Evolutionary conservation across 2,113 vertebrate species (phyloP).

Genomic region (Sturnira hondurensis): DNA sequence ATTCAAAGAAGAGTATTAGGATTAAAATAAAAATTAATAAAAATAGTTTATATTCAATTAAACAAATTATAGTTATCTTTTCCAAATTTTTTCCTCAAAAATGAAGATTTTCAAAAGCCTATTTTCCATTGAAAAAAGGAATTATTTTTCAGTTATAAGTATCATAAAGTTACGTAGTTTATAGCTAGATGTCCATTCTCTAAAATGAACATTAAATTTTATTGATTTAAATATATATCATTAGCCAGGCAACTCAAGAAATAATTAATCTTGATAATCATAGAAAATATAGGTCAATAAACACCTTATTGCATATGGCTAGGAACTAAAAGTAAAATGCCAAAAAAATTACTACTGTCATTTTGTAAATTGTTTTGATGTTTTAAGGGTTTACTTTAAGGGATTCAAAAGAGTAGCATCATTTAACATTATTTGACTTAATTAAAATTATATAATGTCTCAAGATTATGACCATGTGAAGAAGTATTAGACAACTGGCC

Average conservation of each 20-base stretch:
- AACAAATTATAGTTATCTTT: not conserved
- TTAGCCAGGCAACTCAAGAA: not conserved
- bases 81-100: not conserved
- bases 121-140: not conserved
- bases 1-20: not conserved
- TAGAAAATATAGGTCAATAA: conserved; percentile 29
- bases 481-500: not conserved
- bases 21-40: not conserved
- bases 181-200: not conserved
- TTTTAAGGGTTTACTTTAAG: not conserved
- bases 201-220: conserved; percentile 15
- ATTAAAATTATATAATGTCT: not conserved
- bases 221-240: not conserved
- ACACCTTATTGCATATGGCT: not conserved
- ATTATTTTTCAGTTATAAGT: not conserved
- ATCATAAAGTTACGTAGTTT: conserved; percentile 18
- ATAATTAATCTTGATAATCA: conserved; percentile 40
- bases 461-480: not conserved
- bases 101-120: not conserved
- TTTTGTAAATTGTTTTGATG: not conserved
- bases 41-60: not conserved
- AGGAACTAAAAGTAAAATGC: not conserved
- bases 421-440: not conserved
- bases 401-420: not conserved
- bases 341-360: not conserved